Percentiles rank a stretch among this genome's conserved stretches.
Conservation (phyloP, 2,888 invertebrate genomes). For the Ornithoptera priamus region DNA sequence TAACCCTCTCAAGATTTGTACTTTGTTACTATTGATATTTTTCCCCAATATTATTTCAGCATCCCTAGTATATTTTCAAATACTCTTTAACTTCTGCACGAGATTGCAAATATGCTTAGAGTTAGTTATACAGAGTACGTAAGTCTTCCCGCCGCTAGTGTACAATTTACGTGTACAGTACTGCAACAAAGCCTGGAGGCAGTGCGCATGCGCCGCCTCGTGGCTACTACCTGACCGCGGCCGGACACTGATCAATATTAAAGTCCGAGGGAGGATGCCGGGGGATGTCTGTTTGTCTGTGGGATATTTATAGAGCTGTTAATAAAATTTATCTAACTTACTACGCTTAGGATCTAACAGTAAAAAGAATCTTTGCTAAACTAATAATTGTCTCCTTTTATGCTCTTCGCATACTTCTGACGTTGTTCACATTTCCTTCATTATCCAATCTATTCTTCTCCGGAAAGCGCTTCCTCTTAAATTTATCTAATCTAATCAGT, state of each 20-base stretch:
- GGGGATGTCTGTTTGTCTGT: constrained; percentile 78
- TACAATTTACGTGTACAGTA: constrained; percentile 15
- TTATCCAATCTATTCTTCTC: too few relatives aligned
- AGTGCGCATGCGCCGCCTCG: constrained; percentile 67
- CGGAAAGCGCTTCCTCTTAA: too few relatives aligned
- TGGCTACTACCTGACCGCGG: constrained; percentile 79
- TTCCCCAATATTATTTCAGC: not conserved
- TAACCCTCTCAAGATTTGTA: too few relatives aligned
- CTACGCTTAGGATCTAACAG: too few relatives aligned
- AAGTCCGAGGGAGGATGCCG: constrained; percentile 79
- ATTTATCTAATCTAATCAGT: too few relatives aligned
- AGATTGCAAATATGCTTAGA: not conserved
- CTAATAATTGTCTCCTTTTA: too few relatives aligned
- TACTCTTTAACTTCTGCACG: not conserved
- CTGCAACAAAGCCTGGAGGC: constrained; percentile 40
- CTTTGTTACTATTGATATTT: too few relatives aligned
- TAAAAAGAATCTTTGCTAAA: too few relatives aligned
- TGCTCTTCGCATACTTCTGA: too few relatives aligned
- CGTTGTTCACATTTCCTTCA: too few relatives aligned
- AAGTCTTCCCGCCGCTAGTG: not conserved
- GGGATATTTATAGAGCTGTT: constrained; percentile 54
- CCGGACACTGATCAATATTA: constrained; percentile 81
- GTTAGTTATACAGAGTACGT: not conserved
- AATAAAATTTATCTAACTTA: constrained; percentile 30
- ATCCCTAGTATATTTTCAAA: not conserved